These are phyloP conservation scores for Epinephelus cyanopodus DNA, from an alignment of 2,113 vertebrate species.

Conservation along the genomic window DNA sequence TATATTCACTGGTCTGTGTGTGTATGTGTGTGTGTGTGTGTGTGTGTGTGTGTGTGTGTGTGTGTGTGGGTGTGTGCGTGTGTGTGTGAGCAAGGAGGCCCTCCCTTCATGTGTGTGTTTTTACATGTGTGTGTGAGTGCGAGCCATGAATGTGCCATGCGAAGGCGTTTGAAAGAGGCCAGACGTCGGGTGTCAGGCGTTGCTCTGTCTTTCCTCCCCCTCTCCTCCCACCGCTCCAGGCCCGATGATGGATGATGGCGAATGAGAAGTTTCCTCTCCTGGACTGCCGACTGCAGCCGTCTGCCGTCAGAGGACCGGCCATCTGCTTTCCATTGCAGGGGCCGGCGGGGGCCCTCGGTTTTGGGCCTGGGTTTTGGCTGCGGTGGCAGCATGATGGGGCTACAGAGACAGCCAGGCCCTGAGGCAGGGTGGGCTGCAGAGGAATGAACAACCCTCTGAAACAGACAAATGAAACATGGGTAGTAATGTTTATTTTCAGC, in stretches of 20 bases:
- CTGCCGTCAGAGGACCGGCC: conserved; percentile 77
- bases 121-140: conserved; percentile 61
- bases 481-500: conserved; percentile 47
- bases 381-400: conserved; percentile 34
- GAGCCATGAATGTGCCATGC: conserved; percentile 80
- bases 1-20: conserved; percentile 63
- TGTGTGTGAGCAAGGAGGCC: conserved; percentile 4
- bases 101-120: conserved; percentile 54
- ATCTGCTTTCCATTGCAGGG: conserved; percentile 84
- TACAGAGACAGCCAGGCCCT: conserved; percentile 36
- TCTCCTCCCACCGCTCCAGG: conserved; percentile 42
- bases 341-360: conserved; percentile 53
- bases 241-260: conserved; percentile 84
- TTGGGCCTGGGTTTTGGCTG: conserved; percentile 59
- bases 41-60: conserved; percentile 26
- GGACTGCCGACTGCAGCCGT: conserved; percentile 74
- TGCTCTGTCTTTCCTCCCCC: conserved; percentile 72
- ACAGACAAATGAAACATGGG: conserved; percentile 48
- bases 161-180: conserved; percentile 81
- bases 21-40: conserved; percentile 32
- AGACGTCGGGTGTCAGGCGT: conserved; percentile 78
- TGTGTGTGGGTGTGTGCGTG: no score
- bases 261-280: conserved; percentile 86
- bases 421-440: conserved; percentile 51
- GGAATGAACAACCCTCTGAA: conserved; percentile 48